Conservation (phyloP, 1,140 invertebrate genomes). For the Drosophila melanica region DNA sequence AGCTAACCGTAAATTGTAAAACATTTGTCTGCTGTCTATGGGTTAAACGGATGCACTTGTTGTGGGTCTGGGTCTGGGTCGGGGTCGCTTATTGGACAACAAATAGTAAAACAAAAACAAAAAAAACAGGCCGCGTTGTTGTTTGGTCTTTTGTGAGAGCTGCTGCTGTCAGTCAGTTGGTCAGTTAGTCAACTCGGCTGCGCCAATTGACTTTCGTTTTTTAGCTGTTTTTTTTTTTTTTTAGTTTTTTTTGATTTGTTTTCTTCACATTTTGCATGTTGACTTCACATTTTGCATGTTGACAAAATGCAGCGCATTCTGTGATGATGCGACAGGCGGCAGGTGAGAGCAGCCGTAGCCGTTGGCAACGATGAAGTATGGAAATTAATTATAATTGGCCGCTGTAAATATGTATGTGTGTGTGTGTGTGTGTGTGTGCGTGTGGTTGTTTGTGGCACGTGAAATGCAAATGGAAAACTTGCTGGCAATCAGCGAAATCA, state of each 20-base stretch:
- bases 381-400: conserved; percentile 80
- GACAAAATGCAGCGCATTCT: conserved; percentile 75
- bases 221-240: conserved; percentile 34
- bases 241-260: conserved; percentile 5
- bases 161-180: conserved; percentile 40
- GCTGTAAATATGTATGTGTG: conserved; percentile 46
- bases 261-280: conserved; percentile 38
- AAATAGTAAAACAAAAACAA: too few relatives aligned
- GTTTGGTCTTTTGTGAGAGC: conserved; percentile 45
- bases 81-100: conserved; percentile 37
- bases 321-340: conserved; percentile 40
- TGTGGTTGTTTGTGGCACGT: conserved; percentile 24
- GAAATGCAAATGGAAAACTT: conserved; percentile 73
- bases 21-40: conserved; percentile 12
- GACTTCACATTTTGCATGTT: conserved; percentile 52
- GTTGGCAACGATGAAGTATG: conserved; percentile 32
- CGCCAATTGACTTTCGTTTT: conserved; percentile 69
- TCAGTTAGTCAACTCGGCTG: conserved; percentile 25
- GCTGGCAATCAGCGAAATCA: conserved; percentile 78
- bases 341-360: conserved; percentile 44
- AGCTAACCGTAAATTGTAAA: neutral
- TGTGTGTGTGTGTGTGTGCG: conserved; percentile 10
- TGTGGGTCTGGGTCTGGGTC: conserved; percentile 13
- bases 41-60: conserved; percentile 16
- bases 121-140: conserved; percentile 16